Evolutionary conservation across 2,797 vertebrate genomes (phyloP), one percentile per base, ranked within the genome.

Genomic region (Hylomyscus alleni): DNA sequence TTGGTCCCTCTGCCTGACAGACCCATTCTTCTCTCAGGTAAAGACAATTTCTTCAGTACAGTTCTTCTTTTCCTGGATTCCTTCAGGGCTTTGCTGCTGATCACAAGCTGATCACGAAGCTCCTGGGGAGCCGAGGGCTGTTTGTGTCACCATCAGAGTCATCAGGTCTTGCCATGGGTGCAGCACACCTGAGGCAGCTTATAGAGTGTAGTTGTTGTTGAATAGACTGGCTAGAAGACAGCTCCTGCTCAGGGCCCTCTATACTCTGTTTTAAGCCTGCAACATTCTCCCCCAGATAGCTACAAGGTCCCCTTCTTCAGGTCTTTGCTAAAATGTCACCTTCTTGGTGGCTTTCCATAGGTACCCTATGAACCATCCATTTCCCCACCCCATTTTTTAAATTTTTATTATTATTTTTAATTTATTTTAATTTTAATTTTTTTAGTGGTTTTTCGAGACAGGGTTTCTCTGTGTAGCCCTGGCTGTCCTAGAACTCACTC

Each of bases 321-420:
- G 22, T 87, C 72, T 95, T 91, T 73, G 58, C 81, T 81, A 87
- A 94, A 93, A 73, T 17, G 84, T 52, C 24, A 84, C 65, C 12
- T 83, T 77, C 52, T 67, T 15, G 26, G 5, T 62, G 13, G n/a
- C 26, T 89, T 88, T 80, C 77, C 24, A 26, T 54, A 11, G 91
- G 56, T 26, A 14, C 72, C 22, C 60, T 77, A 34, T 83, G 75
- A 91, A 72, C 62, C 91, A 72, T 47, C 52, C 4, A 1, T 34
- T 6, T 24, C 20, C 69, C 44, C 8, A 73, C 37, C 29, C 37
- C 22, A 15, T 69, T 65, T 31, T 90, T 60, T 31, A 44, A 44
- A 44, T 44, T 44, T 44, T 44, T n/a, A n/a, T n/a, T n/a, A n/a
- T n/a, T n/a, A n/a, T n/a, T 44, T 44, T 44, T 44, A 44, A 44